Conservation (phyloP, 2,797 vertebrate genomes). For the Alosa sapidissima region DNA sequence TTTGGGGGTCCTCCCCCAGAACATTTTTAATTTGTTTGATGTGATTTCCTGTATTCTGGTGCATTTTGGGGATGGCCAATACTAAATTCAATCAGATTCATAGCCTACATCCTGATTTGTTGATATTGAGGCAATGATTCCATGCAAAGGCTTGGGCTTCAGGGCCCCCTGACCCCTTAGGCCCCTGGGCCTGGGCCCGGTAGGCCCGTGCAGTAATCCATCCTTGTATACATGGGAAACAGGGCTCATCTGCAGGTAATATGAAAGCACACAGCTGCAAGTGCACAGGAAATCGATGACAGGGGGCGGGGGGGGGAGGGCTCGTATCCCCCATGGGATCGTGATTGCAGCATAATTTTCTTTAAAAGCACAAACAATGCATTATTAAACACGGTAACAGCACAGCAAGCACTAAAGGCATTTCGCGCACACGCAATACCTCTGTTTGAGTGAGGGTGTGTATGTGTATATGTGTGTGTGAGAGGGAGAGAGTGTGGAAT, state of each 20-base stretch:
- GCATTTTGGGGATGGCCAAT: too few species aligned
- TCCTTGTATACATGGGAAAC: neutral
- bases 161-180: too few species aligned
- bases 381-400: constrained; percentile 61
- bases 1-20: too few species aligned
- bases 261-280: constrained; percentile 20
- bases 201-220: too few species aligned
- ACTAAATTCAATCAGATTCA: too few species aligned
- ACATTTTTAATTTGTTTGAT: too few species aligned
- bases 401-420: constrained; percentile 46
- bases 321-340: constrained; percentile 40
- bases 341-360: constrained; percentile 53
- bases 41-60: too few species aligned
- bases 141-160: too few species aligned
- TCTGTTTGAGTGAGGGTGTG: neutral
- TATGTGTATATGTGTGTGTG: constrained; percentile 6
- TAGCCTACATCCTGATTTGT: too few species aligned
- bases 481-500: neutral
- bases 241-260: constrained; percentile 3
- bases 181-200: too few species aligned
- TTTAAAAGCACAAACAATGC: constrained; percentile 63
- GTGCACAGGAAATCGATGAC: constrained; percentile 40
- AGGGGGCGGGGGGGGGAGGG: constrained; percentile 1
- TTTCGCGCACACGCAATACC: constrained; percentile 37
- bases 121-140: too few species aligned